Base-by-base conservation (phyloP, 2,113 vertebrate species). In the Pedionomus torquatus region DNA sequence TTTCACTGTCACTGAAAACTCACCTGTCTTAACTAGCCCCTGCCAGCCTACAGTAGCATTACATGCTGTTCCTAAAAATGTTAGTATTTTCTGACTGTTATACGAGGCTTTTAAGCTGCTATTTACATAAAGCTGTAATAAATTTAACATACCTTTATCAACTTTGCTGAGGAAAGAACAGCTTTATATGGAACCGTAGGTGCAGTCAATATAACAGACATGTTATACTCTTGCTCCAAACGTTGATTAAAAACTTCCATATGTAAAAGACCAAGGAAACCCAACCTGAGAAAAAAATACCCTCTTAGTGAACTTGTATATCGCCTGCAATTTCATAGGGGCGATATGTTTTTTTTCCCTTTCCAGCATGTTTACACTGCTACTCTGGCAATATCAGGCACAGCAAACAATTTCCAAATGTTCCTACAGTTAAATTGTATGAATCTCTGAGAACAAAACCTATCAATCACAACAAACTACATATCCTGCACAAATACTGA, bases 171-270 rank as follows among this genome's bases (percentile, higher is more conserved):
- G 28, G 98, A 98, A 95, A 99, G 98, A 77, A 99, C 26, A 17
- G 99, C 99, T 97, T 99, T 99, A 97, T 99, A 99, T 30, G 99
- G 99, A 89, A 99, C 99, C 1, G 99, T 99, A 69, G 99, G 99
- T 2, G 99, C 98, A 31, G 99, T 99, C 75, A 99, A 97, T 79
- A 99, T 99, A 82, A 99, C 99, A 31, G 99, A 99, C 83, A 98
- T 98, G 48, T 99, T 99, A 97, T 99, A 99, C 91, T 99, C 99
- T 98, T 99, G 99, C 69, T 99, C 99, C 93, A 99, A 97, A 77
- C 99, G 97, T 95, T 99, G 99, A 97, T 99, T 99, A 97, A 99
- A 99, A 96, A 99, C 99, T 96, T 99, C 99, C 99, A 99, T 99
- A 82, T 99, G 99, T 58, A 99, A 97, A 86, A 99, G 98, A 86